These are phyloP conservation scores for Hipparchia sbordonii DNA, from an alignment of 2,888 invertebrate genomes.

Conservation along the genomic window DNA sequence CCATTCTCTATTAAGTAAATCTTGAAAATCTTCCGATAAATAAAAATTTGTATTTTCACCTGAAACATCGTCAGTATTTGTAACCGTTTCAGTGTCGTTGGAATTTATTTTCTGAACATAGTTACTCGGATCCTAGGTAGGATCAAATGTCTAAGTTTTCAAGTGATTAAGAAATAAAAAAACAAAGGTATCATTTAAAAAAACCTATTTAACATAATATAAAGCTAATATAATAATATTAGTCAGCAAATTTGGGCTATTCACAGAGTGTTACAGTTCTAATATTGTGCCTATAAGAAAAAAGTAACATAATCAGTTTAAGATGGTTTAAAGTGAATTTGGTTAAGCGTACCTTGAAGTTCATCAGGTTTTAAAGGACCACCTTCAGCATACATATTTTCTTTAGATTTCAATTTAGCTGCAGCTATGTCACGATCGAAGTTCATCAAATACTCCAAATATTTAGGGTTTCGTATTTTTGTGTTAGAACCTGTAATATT, in stretches of 20 bases:
- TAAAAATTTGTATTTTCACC: constrained; percentile 78
- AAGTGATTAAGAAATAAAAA: constrained; percentile 19
- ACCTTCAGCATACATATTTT: constrained; percentile 71
- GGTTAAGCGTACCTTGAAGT: constrained; percentile 56
- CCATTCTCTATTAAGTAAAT: constrained; percentile 85
- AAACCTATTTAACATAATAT: constrained; percentile 33
- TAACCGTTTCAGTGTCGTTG: constrained; percentile 61
- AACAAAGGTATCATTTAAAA: constrained; percentile 24
- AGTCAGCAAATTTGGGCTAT: constrained; percentile 15
- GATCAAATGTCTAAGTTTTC: constrained; percentile 23
- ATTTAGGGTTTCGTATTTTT: constrained; percentile 60
- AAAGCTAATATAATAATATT: constrained; percentile 22
- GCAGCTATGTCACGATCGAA: constrained; percentile 67
- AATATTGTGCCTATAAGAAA: constrained; percentile 37
- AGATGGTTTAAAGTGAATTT: background rate
- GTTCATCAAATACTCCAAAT: constrained; percentile 73
- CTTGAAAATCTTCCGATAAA: constrained; percentile 79
- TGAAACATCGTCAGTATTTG: constrained; percentile 77
- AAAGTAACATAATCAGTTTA: constrained; percentile 21
- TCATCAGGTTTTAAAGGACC: constrained; percentile 71
- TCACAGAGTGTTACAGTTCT: constrained; percentile 30
- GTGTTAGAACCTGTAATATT: constrained; percentile 42
- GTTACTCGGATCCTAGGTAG: constrained; percentile 41
- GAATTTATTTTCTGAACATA: constrained; percentile 48
- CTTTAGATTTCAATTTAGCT: constrained; percentile 62